Evolutionary conservation across 2,113 vertebrate species (phyloP), one percentile per base, ranked within the genome.

Genomic region (Cyprinodon variegatus): DNA sequence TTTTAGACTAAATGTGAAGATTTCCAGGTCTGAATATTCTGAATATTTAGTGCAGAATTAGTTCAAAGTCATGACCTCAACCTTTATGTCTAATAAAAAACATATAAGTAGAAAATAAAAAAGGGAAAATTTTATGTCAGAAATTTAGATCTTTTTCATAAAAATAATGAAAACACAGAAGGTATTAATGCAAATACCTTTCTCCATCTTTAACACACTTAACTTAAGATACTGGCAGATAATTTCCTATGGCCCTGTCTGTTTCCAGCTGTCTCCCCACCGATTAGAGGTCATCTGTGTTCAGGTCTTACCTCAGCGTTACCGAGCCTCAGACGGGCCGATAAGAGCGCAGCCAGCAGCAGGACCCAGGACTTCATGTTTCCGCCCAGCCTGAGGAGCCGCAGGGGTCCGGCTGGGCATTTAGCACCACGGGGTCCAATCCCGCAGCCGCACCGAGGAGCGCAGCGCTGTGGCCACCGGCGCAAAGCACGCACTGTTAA

Each of bases 351-450:
- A 66, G 86, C 77, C 78, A 94, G 87, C 83, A 93, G 91, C 88
- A 90, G 91, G 80, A 94, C 74, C 90, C 91, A 90, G 81, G 91
- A 90, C 82, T 88, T 94, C 94, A 94, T 95, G 92, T 91, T 87
- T 87, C 89, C 86, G 90, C 92, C 91, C 92, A 92, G 91, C 89
- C 91, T 90, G 91, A 87, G 85, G 91, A 92, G 89, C 83, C 90
- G 89, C 90, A 75, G 74, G 86, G 91, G 90, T 86, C 88, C 86
- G 89, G 90, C 90, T 88, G 90, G 82, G 88, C 93, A 93, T 93
- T 88, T 86, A 93, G 86, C 85, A 85, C 76, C 85, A 67, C 70
- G 83, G 86, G 64, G 85, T 91, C 86, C 90, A 84, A 89, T 84
- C 87, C 81, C 65, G 60, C 79, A 77, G 61, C 64, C 68, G 74